Conservation (phyloP, 2,888 invertebrate genomes). For the Nebria salina region DNA sequence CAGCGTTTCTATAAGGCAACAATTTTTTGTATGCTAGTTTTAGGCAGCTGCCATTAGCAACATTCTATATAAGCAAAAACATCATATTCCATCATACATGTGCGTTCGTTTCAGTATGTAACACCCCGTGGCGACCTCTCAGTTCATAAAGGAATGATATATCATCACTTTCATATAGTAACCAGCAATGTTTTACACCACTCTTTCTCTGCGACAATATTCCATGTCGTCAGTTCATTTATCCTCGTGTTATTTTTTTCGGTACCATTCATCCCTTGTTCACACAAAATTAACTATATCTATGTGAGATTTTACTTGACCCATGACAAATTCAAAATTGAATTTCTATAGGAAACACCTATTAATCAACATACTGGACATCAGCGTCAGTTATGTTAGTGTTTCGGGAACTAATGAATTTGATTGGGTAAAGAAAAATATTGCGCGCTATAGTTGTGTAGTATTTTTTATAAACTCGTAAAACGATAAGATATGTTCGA, state of each 20-base stretch:
- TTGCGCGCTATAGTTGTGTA: constrained; percentile 3
- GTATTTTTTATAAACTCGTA: constrained; percentile 41
- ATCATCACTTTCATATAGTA: not conserved
- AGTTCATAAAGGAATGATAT: constrained; percentile 25
- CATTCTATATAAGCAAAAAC: constrained; percentile 18
- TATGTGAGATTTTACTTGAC: not conserved
- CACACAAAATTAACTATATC: not conserved
- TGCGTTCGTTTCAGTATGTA: constrained; percentile 16
- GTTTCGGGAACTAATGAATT: not conserved
- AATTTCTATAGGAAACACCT: too few species aligned
- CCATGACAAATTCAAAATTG: not conserved
- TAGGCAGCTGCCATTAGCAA: constrained; percentile 35
- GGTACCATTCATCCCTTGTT: not conserved
- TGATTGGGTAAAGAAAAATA: not conserved
- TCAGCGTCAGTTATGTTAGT: too few species aligned
- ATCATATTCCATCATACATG: not conserved
- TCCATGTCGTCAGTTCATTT: not conserved
- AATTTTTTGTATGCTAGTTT: constrained; percentile 31
- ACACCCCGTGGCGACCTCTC: constrained; percentile 11
- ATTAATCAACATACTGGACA: too few species aligned
- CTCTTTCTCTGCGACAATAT: constrained; percentile 27
- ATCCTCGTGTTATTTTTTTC: not conserved
- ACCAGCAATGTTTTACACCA: not conserved
- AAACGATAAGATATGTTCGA: constrained; percentile 19
- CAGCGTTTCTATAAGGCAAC: constrained; percentile 20